Evolutionary conservation across 2,888 invertebrate species (phyloP).

Genomic region (Bugula neritina): DNA sequence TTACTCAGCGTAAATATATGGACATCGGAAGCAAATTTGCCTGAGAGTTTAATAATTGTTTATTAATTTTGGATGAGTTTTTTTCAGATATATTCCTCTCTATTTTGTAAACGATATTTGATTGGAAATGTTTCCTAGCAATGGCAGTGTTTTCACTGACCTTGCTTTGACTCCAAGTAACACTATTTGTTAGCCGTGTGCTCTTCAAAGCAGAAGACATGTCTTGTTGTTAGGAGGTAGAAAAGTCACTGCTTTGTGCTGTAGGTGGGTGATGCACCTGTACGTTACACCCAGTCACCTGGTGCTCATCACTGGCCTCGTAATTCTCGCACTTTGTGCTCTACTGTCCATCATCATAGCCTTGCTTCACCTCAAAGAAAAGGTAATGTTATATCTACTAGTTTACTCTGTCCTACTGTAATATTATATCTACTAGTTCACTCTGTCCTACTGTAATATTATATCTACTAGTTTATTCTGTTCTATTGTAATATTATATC

Average conservation of each 20-base stretch:
- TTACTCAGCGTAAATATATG: too few relatives aligned
- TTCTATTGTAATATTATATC: neutral
- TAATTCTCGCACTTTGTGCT: constrained; percentile 76
- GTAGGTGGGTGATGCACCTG: constrained; percentile 76
- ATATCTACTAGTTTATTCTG: neutral
- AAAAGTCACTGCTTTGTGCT: neutral
- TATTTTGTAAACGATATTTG: neutral
- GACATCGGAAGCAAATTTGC: too few relatives aligned
- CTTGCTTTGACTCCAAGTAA: too few relatives aligned
- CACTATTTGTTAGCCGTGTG: too few relatives aligned
- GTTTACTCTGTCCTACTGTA: too few relatives aligned
- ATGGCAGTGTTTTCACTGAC: too few relatives aligned
- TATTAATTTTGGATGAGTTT: too few relatives aligned
- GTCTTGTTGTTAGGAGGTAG: neutral
- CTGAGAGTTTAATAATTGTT: too few relatives aligned
- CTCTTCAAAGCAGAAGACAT: too few relatives aligned
- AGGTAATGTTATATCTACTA: constrained; percentile 43
- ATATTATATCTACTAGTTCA: neutral
- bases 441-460: neutral
- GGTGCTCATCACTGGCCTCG: constrained; percentile 82
- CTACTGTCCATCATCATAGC: constrained; percentile 78
- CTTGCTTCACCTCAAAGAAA: constrained; percentile 83
- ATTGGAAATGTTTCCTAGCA: too few relatives aligned
- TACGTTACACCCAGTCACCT: constrained; percentile 92
- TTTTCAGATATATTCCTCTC: neutral